Base-by-base conservation (phyloP, 1,140 invertebrate species). In the Potamilus streckersoni region DNA sequence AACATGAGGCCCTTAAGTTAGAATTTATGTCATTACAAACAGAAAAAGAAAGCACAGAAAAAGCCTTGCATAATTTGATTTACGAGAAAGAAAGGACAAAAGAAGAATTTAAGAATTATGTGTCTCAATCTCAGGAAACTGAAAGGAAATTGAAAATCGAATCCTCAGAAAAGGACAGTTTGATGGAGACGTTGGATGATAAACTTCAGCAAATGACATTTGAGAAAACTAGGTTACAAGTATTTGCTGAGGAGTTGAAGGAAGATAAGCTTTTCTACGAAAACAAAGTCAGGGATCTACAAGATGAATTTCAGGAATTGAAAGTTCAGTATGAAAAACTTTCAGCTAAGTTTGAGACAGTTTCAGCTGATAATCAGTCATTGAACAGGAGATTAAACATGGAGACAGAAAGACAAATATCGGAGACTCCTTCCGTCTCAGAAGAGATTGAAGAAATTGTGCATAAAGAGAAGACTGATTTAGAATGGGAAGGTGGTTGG, bases 1-100 rank as follows among this genome's bases (percentile, higher is more conserved):
- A 72, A 6, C 6, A 38, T 19, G 62, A 72, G 31, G 27, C 65
- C 14, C 20, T 56, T 64, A 20, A 72, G 13, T 64, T n/a, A 27
- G 65, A 57, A 19, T 20, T 49, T 57, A 20, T 14, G 13, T 72
- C 63, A 55, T 63, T 56, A 20, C 12, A 63, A 23, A 56, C 61
- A 61, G 70, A 72, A 72, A 69, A 72, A 59, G 69, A 77, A 55
- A 62, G 20, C 20, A 27, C 31, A 14, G 38, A 71, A 49, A n/a
- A 23, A 17, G 23, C 13, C 49, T 13, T 71, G 3, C 63, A 59
- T 55, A 11, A 67, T 57, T 58, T 73, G 23, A 63, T n/a, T 8
- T 20, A 23, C 17, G n/a, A 72, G 17, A 61, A 20, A 20, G 60
- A 58, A 38, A 16, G 20, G 16, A 56, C 60, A 6, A 58, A 72